A percentile compares a stretch with the other conserved stretches of the same genome.
These are phyloP conservation scores for Sialis lutaria DNA, from an alignment of 2,888 invertebrate species.

Conservation along the genomic window DNA sequence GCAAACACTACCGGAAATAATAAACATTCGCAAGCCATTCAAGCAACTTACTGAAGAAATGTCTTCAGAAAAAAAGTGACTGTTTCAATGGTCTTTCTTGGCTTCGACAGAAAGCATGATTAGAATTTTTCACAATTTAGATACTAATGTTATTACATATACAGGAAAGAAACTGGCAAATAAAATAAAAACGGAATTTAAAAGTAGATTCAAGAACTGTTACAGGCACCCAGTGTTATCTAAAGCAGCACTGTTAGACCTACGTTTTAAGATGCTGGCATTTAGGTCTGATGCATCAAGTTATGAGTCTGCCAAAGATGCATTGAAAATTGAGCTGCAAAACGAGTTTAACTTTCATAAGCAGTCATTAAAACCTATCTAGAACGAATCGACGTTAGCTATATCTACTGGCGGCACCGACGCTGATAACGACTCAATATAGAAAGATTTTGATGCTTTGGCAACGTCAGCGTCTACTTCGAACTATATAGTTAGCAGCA, in stretches of 20 bases:
- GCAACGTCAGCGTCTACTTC: slow-evolving; percentile 4
- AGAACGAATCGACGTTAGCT: too few species aligned
- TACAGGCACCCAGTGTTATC: too few species aligned
- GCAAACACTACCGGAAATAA: neutral
- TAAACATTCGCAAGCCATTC: neutral
- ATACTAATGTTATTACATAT: too few species aligned
- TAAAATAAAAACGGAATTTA: too few species aligned
- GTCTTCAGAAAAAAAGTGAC: slow-evolving; percentile 1
- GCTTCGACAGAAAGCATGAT: neutral
- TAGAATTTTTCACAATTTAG: too few species aligned
- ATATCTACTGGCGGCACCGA: slow-evolving; percentile 9
- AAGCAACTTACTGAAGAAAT: neutral
- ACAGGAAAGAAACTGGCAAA: too few species aligned
- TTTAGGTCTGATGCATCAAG: slow-evolving; percentile 11
- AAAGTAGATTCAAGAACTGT: too few species aligned
- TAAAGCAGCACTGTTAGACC: slow-evolving; percentile 8
- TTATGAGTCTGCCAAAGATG: slow-evolving; percentile 9
- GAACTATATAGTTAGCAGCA: neutral
- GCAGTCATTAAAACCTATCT: too few species aligned
- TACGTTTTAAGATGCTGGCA: slow-evolving; percentile 13
- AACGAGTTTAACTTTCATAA: slow-evolving; percentile 9
- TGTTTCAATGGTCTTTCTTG: neutral
- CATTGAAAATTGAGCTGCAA: too few species aligned
- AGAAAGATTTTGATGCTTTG: slow-evolving; percentile 9
- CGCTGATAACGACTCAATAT: slow-evolving; percentile 8